A percentile compares a stretch with the other conserved stretches of the same genome.
Conservation (phyloP, 2,888 invertebrate species). For the Oscheius sp. region DNA sequence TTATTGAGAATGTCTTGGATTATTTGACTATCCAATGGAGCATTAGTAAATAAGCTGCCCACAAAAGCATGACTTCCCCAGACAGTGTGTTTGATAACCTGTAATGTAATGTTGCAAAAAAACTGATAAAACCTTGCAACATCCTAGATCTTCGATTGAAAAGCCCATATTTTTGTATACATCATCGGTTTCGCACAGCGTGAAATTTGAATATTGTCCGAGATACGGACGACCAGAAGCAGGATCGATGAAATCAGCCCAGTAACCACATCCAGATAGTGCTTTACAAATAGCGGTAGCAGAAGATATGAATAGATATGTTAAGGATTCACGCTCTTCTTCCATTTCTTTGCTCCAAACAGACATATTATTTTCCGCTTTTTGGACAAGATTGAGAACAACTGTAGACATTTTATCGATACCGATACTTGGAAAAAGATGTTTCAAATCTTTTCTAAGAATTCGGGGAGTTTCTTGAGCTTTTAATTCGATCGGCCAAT, state of each 20-base stretch:
- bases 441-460: conserved; percentile 58
- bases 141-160: conserved; percentile 81
- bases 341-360: conserved; percentile 68
- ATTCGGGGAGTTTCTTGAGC: conserved; percentile 51
- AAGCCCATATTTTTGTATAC: conserved; percentile 84
- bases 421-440: conserved; percentile 62
- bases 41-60: conserved; percentile 66
- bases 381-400: conserved; percentile 67
- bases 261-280: conserved; percentile 80
- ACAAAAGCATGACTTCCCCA: conserved; percentile 67
- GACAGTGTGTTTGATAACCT: conserved; percentile 60
- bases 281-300: conserved; percentile 84
- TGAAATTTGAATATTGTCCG: conserved; percentile 62
- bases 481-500: conserved; percentile 47
- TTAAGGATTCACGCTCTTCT: conserved; percentile 63
- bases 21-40: conserved; percentile 55
- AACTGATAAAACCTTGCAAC: conserved; percentile 71
- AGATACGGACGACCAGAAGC: conserved; percentile 82
- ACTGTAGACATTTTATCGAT: conserved; percentile 46
- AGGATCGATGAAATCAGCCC: conserved; percentile 92
- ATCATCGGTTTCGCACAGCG: conserved; percentile 82
- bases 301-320: conserved; percentile 78
- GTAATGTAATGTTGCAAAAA: not conserved
- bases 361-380: conserved; percentile 57
- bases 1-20: conserved; percentile 55